These are phyloP conservation scores for Adineta ricciae DNA, from an alignment of 2,888 invertebrate species.

Conservation along the genomic window DNA sequence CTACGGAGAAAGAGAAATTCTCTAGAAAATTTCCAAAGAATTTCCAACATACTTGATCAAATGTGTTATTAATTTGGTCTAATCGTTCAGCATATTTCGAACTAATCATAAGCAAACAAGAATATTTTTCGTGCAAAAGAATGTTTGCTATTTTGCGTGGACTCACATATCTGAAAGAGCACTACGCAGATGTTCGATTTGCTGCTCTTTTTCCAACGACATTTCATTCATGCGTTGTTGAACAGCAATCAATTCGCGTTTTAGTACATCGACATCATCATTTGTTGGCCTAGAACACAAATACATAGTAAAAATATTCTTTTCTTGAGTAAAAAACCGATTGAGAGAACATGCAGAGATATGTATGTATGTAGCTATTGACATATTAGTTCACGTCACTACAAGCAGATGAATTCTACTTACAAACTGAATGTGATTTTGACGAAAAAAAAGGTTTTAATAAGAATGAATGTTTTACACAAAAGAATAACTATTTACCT, in stretches of 20 bases:
- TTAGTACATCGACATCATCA: slow-evolving; percentile 53
- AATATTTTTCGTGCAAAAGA: no score
- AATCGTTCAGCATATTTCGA: no score
- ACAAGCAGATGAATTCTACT: neutral
- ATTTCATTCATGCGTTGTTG: slow-evolving; percentile 54
- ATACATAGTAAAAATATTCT: no score
- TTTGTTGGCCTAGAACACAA: slow-evolving; percentile 49
- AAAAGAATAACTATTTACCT: neutral
- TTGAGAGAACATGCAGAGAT: neutral
- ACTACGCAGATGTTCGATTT: slow-evolving; percentile 39
- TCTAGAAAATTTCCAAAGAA: neutral
- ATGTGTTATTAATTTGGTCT: neutral
- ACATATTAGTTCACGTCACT: neutral
- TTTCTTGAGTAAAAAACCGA: no score
- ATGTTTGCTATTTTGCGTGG: no score
- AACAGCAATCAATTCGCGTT: slow-evolving; percentile 53
- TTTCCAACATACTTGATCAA: neutral
- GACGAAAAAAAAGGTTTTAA: no score
- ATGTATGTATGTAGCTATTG: neutral
- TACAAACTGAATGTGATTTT: neutral
- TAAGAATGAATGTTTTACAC: no score
- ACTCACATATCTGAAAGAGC: neutral
- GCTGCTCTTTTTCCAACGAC: slow-evolving; percentile 50
- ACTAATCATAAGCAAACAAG: no score
- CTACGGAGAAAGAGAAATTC: neutral